Conservation (phyloP, 2,888 invertebrate genomes). For the Hyposoter dolosus region DNA sequence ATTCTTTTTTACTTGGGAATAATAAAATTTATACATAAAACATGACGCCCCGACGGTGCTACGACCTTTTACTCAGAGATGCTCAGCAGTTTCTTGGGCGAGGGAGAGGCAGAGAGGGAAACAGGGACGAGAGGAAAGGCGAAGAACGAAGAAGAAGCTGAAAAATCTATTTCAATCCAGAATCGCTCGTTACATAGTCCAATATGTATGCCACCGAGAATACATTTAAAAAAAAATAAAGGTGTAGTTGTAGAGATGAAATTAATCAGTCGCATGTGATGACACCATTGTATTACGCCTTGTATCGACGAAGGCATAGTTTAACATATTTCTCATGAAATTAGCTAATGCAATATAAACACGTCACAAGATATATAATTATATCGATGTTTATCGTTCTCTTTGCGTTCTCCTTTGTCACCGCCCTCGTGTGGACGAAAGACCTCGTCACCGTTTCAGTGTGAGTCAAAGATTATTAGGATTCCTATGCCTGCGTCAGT, state of each 20-base stretch:
- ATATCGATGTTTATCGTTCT: slow-evolving; percentile 18
- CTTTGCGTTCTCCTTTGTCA: neutral
- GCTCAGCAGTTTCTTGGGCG: slow-evolving; percentile 5
- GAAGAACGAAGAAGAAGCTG: neutral
- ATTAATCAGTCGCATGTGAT: slow-evolving; percentile 34
- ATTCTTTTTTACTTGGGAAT: slow-evolving; percentile 41
- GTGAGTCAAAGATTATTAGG: slow-evolving; percentile 47
- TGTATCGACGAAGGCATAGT: neutral
- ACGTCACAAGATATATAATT: slow-evolving; percentile 4
- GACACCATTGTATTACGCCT: slow-evolving; percentile 29
- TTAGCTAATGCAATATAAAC: slow-evolving; percentile 30
- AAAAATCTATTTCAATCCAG: slow-evolving; percentile 21
- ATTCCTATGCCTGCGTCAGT: slow-evolving; percentile 39
- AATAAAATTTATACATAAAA: slow-evolving; percentile 63
- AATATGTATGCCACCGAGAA: slow-evolving; percentile 7
- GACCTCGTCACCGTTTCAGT: slow-evolving; percentile 55
- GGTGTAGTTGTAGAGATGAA: slow-evolving; percentile 13
- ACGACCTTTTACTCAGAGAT: slow-evolving; percentile 35
- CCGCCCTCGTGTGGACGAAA: slow-evolving; percentile 1
- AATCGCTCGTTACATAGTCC: slow-evolving; percentile 14
- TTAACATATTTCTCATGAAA: slow-evolving; percentile 19
- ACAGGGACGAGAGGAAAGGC: too few relatives aligned
- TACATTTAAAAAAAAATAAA: too few relatives aligned
- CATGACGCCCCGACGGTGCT: slow-evolving; percentile 27
- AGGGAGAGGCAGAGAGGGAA: neutral